Conservation (phyloP, 2,888 invertebrate genomes). For the Epicampocera succincta region DNA sequence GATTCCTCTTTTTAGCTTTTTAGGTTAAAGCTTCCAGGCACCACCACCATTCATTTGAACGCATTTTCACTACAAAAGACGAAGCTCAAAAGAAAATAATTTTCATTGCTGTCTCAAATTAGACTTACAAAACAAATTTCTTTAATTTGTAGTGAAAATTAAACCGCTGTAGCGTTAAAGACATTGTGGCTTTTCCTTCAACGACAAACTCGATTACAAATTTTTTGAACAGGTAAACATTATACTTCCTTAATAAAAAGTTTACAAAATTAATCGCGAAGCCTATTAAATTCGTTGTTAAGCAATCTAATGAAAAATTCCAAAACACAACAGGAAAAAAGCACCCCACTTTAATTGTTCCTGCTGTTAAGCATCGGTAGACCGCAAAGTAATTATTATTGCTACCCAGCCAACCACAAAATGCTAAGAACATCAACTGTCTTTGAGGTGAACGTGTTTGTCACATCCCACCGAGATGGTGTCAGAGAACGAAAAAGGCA, state of each 20-base stretch:
- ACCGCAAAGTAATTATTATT: conserved; percentile 71
- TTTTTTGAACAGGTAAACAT: conserved; percentile 52
- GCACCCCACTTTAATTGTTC: conserved; percentile 37
- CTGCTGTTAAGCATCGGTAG: conserved; percentile 53
- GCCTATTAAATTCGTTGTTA: conserved; percentile 64
- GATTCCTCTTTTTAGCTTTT: conserved; percentile 38
- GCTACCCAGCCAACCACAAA: conserved; percentile 58
- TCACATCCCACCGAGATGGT: conserved; percentile 20
- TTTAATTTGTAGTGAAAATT: conserved; percentile 63
- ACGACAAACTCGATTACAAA: conserved; percentile 19
- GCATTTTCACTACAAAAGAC: neutral
- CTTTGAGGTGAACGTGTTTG: conserved; percentile 41
- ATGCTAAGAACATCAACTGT: conserved; percentile 60
- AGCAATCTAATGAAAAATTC: conserved; percentile 52
- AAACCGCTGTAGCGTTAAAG: conserved; percentile 62
- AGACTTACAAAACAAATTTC: conserved; percentile 54
- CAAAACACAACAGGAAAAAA: neutral
- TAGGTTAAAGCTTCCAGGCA: conserved; percentile 24
- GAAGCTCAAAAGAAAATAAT: conserved; percentile 40
- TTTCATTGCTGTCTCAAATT: conserved; percentile 65
- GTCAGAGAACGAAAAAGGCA: neutral
- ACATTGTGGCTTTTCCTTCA: conserved; percentile 52
- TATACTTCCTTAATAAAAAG: conserved; percentile 2
- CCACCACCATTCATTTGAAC: too few species aligned
- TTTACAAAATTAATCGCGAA: conserved; percentile 54